Conservation (phyloP, 2,113 vertebrate species). For the Bambusicola thoracicus region DNA sequence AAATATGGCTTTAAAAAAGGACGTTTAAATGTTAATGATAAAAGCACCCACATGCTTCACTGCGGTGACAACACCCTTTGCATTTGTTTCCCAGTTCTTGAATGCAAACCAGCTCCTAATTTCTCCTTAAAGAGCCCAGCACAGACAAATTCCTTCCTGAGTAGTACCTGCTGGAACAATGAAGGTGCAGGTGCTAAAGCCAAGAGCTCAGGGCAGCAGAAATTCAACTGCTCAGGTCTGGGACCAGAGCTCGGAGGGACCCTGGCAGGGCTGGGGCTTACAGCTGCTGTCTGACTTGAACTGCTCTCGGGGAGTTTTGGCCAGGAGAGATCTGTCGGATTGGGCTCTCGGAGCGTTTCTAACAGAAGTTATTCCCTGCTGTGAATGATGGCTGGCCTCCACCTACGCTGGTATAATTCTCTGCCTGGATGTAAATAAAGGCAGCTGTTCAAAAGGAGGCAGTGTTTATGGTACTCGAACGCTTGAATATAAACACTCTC, state of each 20-base stretch:
- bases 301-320: not conserved
- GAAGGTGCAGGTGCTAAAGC: not conserved
- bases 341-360: not conserved
- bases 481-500: not conserved
- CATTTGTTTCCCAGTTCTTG: not conserved
- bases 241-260: not conserved
- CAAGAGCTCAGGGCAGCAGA: not conserved
- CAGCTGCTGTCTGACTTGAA: not conserved
- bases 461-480: not conserved
- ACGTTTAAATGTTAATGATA: slow-evolving; percentile 15
- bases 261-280: not conserved
- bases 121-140: not conserved
- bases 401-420: not conserved
- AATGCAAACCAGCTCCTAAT: not conserved
- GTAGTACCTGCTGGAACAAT: not conserved
- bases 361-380: not conserved
- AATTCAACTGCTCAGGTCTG: not conserved
- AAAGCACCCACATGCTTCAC: not conserved
- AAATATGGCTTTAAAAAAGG: slow-evolving; percentile 50
- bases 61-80: not conserved
- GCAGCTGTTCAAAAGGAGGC: slow-evolving; percentile 4
- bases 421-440: not conserved
- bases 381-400: not conserved
- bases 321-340: not conserved
- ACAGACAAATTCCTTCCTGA: not conserved